Percentiles rank a stretch among this genome's conserved stretches.
phyloP scores from a whole-genome alignment of 2,113 vertebrate species.

The Odobenus rosmarus region DNA sequence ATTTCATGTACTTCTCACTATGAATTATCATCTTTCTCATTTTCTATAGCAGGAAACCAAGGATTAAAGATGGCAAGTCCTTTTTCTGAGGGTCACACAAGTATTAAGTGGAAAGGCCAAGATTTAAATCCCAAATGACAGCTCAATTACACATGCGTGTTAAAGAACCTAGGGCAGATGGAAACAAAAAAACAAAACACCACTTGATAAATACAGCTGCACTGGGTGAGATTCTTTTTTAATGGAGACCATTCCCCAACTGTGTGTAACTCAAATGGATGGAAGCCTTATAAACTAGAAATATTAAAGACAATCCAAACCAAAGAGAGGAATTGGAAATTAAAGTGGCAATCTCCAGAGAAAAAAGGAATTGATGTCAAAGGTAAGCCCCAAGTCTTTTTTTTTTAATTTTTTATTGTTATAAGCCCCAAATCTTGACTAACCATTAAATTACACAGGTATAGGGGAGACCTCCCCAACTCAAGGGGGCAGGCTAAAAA shows the following conservation, averaged over 20 bases:
- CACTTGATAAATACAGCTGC: background rate
- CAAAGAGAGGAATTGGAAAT: background rate
- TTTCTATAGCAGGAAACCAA: constrained; percentile 18
- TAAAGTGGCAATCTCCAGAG: background rate
- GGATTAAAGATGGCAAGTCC: background rate
- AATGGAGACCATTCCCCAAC: background rate
- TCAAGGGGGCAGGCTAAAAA: background rate
- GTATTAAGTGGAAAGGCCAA: background rate
- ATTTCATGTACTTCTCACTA: background rate
- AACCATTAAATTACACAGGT: background rate
- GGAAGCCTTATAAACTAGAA: background rate
- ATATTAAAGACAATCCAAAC: background rate
- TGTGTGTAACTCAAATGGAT: background rate
- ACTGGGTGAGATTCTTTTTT: background rate
- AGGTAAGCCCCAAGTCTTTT: background rate
- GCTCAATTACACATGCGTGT: background rate
- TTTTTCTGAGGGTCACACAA: constrained; percentile 8
- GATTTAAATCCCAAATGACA: background rate
- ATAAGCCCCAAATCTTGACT: background rate
- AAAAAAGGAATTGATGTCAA: background rate
- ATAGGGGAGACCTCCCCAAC: background rate
- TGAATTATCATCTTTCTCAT: background rate
- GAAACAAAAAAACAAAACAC: background rate
- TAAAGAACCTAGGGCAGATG: background rate
- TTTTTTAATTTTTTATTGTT: no score